phyloP scores from a whole-genome alignment of 2,888 invertebrate species.

The Smittia aterrima region DNA sequence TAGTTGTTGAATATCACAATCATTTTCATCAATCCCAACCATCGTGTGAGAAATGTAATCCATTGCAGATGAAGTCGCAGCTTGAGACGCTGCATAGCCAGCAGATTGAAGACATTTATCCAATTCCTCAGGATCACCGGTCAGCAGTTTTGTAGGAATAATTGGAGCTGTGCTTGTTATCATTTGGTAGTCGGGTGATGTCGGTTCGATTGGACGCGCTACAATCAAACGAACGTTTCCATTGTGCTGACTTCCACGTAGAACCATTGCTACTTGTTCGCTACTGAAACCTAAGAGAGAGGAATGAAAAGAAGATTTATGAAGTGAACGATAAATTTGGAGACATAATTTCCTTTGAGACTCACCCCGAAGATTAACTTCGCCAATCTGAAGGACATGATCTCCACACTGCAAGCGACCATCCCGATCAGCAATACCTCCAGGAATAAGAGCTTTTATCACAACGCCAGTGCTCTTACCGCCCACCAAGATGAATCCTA shows the following conservation, averaged over 20 bases:
- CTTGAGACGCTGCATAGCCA: constrained; percentile 60
- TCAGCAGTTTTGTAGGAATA: constrained; percentile 88
- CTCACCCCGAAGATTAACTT: constrained; percentile 75
- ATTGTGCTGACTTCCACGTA: constrained; percentile 64
- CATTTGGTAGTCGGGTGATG: constrained; percentile 64
- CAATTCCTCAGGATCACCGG: constrained; percentile 80
- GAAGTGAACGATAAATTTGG: too few relatives aligned
- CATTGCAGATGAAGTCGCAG: not conserved
- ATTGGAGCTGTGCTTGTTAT: constrained; percentile 76
- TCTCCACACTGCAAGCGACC: too few relatives aligned
- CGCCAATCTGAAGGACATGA: constrained; percentile 55
- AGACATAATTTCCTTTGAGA: too few relatives aligned
- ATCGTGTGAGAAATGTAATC: not conserved
- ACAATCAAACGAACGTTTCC: constrained; percentile 76
- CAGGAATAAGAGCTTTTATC: constrained; percentile 95
- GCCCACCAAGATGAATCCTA: constrained; percentile 98
- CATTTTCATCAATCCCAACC: not conserved
- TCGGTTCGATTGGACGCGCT: constrained; percentile 88
- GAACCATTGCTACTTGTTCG: constrained; percentile 87
- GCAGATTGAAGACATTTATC: constrained; percentile 76
- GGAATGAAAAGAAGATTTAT: too few relatives aligned
- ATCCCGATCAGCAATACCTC: constrained; percentile 76
- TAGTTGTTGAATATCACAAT: constrained; percentile 12
- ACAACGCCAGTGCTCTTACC: constrained; percentile 97
- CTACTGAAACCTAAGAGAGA: constrained; percentile 85